Conservation (phyloP, 1,140 invertebrate genomes). For the Episyrphus balteatus region DNA sequence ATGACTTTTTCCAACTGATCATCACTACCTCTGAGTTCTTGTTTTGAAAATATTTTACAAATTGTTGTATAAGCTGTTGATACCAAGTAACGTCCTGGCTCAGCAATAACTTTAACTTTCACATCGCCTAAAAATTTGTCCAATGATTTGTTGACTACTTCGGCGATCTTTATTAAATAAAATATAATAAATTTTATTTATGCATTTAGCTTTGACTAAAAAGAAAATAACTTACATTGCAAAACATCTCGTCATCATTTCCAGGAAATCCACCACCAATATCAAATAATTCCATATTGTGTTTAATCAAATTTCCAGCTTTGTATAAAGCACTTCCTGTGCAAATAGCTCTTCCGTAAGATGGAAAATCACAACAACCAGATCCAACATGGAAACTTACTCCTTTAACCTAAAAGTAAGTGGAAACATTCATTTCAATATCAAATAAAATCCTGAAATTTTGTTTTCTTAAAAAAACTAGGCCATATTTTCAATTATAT, state of each 20-base stretch:
- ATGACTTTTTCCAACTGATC: conserved; percentile 47
- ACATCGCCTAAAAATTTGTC: conserved; percentile 66
- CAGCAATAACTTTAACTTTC: conserved; percentile 74
- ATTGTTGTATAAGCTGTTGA: conserved; percentile 83
- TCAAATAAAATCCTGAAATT: too few relatives aligned
- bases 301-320: conserved; percentile 50
- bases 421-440: too few relatives aligned
- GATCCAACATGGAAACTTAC: conserved; percentile 63
- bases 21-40: conserved; percentile 26
- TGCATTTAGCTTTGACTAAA: too few relatives aligned
- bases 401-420: too few relatives aligned
- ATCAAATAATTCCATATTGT: conserved; percentile 58
- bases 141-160: conserved; percentile 52
- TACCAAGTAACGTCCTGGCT: conserved; percentile 86
- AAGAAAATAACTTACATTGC: conserved; percentile 38
- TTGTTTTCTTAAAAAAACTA: too few relatives aligned
- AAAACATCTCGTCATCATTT: conserved; percentile 47
- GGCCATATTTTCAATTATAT: too few relatives aligned
- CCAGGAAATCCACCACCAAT: conserved; percentile 77
- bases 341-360: conserved; percentile 56
- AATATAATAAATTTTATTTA: neutral
- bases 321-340: conserved; percentile 54
- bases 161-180: too few relatives aligned
- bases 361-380: conserved; percentile 59
- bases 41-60: conserved; percentile 46